These are phyloP conservation scores for Apomyelois bistriatella DNA, from an alignment of 2,888 invertebrate species.

Conservation along the genomic window DNA sequence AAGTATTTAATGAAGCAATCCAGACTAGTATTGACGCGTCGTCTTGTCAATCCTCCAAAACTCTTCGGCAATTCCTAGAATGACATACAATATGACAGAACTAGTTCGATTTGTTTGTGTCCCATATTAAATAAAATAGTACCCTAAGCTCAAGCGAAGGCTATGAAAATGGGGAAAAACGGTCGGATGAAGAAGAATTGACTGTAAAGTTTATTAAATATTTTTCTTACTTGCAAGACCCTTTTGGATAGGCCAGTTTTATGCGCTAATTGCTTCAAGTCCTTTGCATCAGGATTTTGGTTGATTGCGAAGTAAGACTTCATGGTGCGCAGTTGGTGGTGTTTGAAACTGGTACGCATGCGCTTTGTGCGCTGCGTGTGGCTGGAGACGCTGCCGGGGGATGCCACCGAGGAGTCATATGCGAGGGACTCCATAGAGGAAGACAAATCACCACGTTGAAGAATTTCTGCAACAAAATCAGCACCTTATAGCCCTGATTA, in stretches of 20 bases:
- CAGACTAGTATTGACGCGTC: no score
- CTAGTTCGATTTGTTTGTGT: no score
- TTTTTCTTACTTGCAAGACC: conserved; percentile 91
- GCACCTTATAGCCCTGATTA: no score
- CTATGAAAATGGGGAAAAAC: no score
- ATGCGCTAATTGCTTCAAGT: conserved; percentile 97
- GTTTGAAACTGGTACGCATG: conserved; percentile 99
- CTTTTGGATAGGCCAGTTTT: conserved; percentile 99
- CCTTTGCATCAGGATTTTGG: conserved; percentile 99
- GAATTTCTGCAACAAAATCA: conserved; percentile 80
- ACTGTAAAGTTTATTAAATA: no score
- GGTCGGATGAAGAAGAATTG: no score
- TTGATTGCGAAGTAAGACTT: conserved; percentile 99
- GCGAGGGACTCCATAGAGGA: conserved; percentile 89
- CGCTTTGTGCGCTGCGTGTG: conserved; percentile 90
- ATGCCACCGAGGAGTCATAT: conserved; percentile 86
- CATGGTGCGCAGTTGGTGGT: conserved; percentile 99
- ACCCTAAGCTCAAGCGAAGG: no score
- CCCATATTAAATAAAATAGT: no score
- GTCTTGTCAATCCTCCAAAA: no score
- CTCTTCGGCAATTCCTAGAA: no score
- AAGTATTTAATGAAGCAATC: no score
- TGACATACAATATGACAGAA: no score
- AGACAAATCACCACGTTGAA: conserved; percentile 86
- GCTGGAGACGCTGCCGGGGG: conserved; percentile 82